Evolutionary conservation across 2,113 vertebrate species (phyloP), one percentile per base, ranked within the genome.

Genomic region (Aplodontia rufa): DNA sequence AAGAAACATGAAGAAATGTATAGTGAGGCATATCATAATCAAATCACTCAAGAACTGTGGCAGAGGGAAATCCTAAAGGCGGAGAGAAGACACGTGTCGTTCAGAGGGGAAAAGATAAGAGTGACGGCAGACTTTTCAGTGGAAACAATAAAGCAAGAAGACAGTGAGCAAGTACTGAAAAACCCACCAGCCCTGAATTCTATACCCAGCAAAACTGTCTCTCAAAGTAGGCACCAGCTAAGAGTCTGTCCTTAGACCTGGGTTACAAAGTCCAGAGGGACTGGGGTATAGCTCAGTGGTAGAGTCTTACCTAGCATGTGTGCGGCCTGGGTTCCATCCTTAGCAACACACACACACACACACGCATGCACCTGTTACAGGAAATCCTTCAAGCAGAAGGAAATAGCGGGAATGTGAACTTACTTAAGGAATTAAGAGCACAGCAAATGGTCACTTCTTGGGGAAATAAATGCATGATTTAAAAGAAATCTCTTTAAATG

Each of bases 111-210:
- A 51, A 88, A 84, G 17, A 28, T 1, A 32, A 49, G 45, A 9
- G 16, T 1, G 37, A 12, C 32, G 62, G 17, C n/a, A 42, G 42
- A 16, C 10, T 69, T 82, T 42, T 55, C 49, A 1, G 40, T 10
- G 32, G 60, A 60, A 22, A n/a, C 26, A 24, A 22, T 14, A 60
- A n/a, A 72, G n/a, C 69, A 47, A 47, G 72, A 32, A 26, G 40
- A 13, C 12, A 14, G 19, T 22, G 17, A 62, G 26, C 3, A 5
- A 45, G 20, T 11, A 7, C 49, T 5, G 3, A 42, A 68, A 51
- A n/a, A 8, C 13, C 5, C 10, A 0, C 28, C 40, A 4, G 28
- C 10, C 47, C 9, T n/a, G n/a, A n/a, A n/a, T n/a, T n/a, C n/a
- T n/a, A n/a, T n/a, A n/a, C n/a, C n/a, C n/a, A n/a, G n/a, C n/a